phyloP scores from a whole-genome alignment of 2,113 vertebrate species.

The Cercocebus atys region DNA sequence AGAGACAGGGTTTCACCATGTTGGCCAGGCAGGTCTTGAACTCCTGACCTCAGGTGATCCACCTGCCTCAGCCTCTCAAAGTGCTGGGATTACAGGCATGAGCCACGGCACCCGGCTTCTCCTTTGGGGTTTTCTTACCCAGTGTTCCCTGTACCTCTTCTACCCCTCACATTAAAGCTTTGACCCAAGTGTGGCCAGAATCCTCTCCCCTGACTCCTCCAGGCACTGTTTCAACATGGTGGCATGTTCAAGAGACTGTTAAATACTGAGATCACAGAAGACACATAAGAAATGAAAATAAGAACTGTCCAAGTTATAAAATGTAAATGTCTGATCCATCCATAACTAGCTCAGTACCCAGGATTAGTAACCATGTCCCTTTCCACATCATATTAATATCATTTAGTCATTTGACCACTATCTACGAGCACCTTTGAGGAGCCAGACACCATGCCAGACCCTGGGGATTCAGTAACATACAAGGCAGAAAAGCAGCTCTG shows the following conservation, averaged over 20 bases:
- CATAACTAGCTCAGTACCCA: background rate
- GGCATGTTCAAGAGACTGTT: background rate
- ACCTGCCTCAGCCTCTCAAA: too few species aligned
- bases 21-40: too few species aligned
- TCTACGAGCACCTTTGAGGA: background rate
- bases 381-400: background rate
- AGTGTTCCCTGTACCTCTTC: background rate
- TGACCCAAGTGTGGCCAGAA: background rate
- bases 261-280: background rate
- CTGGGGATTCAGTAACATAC: too few species aligned
- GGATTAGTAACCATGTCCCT: background rate
- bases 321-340: background rate
- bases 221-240: background rate
- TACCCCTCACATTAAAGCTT: background rate
- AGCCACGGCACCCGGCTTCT: background rate
- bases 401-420: background rate
- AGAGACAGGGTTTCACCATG: too few species aligned
- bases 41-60: too few species aligned
- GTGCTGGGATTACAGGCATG: too few species aligned
- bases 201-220: background rate
- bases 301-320: background rate
- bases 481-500: background rate
- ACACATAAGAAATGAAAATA: background rate
- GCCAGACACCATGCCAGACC: background rate
- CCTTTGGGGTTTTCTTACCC: background rate